Percentiles rank a stretch among this genome's conserved stretches.
phyloP scores from a whole-genome alignment of 2,888 invertebrate species.

The Cyclophora albipunctata region DNA sequence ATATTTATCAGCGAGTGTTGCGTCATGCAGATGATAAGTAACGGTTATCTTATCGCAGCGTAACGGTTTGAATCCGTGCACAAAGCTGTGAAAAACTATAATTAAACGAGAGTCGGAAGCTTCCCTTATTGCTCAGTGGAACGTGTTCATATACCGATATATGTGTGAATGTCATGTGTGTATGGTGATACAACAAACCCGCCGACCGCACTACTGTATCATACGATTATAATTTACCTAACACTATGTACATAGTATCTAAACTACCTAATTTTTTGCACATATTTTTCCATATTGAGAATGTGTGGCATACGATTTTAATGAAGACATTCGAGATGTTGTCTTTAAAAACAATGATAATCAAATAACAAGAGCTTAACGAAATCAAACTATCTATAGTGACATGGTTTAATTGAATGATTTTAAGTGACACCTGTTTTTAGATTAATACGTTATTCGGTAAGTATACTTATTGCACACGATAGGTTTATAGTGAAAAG shows the following conservation, averaged over 20 bases:
- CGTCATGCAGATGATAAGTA: slow-evolving; percentile 27
- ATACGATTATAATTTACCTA: neutral
- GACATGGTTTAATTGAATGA: no score
- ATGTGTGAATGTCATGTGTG: slow-evolving; percentile 51
- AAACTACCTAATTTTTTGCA: no score
- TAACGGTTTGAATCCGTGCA: slow-evolving; percentile 24
- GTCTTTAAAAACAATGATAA: no score
- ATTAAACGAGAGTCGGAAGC: slow-evolving; percentile 17
- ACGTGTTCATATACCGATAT: slow-evolving; percentile 53
- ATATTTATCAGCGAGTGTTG: slow-evolving; percentile 24
- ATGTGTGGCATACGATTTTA: no score
- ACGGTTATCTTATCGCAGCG: slow-evolving; percentile 26
- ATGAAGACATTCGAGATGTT: no score
- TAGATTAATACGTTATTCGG: no score
- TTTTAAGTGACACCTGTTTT: no score
- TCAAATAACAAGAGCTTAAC: no score
- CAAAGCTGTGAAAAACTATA: slow-evolving; percentile 32
- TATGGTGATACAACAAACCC: slow-evolving; percentile 50
- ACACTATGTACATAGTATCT: slow-evolving; percentile 9
- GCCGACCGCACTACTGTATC: slow-evolving; percentile 40
- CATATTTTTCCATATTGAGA: no score
- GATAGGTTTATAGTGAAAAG: no score
- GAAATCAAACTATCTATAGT: no score
- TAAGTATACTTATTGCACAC: no score
- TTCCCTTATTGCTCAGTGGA: slow-evolving; percentile 62